phyloP scores from a whole-genome alignment of 2,888 invertebrate genomes.

The Sphaeridia pumilis region DNA sequence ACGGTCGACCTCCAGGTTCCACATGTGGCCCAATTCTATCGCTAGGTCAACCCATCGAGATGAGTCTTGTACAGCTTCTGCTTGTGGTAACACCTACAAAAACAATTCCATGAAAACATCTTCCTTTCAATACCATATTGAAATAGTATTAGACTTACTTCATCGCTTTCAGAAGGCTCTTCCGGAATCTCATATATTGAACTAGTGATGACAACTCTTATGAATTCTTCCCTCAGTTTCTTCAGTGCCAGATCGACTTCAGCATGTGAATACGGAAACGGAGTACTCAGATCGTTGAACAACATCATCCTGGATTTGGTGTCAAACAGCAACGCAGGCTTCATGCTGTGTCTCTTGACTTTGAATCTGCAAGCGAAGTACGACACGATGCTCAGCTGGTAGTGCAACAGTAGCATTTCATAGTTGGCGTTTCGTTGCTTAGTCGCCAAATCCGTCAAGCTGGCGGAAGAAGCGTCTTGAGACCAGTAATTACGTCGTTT shows the following conservation, averaged over 20 bases:
- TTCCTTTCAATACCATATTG: not conserved
- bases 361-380: conserved; percentile 68
- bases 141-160: not conserved
- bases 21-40: conserved; percentile 56
- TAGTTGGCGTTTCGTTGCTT: conserved; percentile 62
- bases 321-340: conserved; percentile 59
- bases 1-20: conserved; percentile 62
- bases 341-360: conserved; percentile 58
- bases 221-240: conserved; percentile 56
- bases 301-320: conserved; percentile 46
- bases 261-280: conserved; percentile 29
- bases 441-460: conserved; percentile 65
- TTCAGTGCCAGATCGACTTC: conserved; percentile 54
- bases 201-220: conserved; percentile 58
- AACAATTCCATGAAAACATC: not conserved
- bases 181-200: conserved; percentile 57
- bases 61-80: conserved; percentile 43
- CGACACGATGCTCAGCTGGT: conserved; percentile 62
- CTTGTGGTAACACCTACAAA: conserved; percentile 21
- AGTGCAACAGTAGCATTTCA: conserved; percentile 65
- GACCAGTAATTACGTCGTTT: conserved; percentile 28
- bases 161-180: conserved; percentile 29
- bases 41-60: conserved; percentile 60
- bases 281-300: conserved; percentile 41
- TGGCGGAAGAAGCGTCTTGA: conserved; percentile 39